Evolutionary conservation across 1,140 invertebrate genomes (phyloP), one percentile per base, ranked within the genome.

Genomic region (Diorhabda elongata): DNA sequence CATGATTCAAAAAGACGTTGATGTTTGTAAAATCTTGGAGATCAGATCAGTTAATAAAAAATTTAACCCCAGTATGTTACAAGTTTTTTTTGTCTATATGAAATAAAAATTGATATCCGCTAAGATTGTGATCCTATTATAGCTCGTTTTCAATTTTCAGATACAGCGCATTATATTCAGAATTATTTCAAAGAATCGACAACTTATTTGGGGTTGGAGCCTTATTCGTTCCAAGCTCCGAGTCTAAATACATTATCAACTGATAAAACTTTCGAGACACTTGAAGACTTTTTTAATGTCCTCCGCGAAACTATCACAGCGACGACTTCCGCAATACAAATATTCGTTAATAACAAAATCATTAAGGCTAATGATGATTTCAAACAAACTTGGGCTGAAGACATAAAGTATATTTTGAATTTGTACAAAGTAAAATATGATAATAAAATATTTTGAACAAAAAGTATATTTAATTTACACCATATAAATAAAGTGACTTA

Each of bases 381-480:
- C 7, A 62, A 68, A 57, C 43, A 44, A 8, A 64, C 44, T 42
- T 68, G 67, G 67, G 41, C 8, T 2, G 45, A 52, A 9, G 67
- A 62, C 8, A 11, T 68, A 5, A 44, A 68, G 47, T 58, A 45
- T 9, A 58, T 68, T 11, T 9, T 41, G 59, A 44, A 63, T 42
- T 42, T 68, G 44, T 62, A 68, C n/a, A 67, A 63, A 56, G 41
- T 62, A 11, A 67, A 67, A 60, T 68, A 62, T 41, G 52, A 68
- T 57, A 11, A 56, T 5, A 68, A 63, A 57, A 68, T 52, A 52
- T 52, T 52, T 52, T 52, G n/a, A 52, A 52, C 3, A 8, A 52
- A 52, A 52, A 8, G n/a, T 3, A 3, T 52, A 52, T n/a, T 52
- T 42, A 9, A 11, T n/a, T 11, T 6, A 26, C 26, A 26, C 26